These are phyloP conservation scores for Epinephelus lanceolatus DNA, from an alignment of 2,113 vertebrate genomes.

Conservation along the genomic window DNA sequence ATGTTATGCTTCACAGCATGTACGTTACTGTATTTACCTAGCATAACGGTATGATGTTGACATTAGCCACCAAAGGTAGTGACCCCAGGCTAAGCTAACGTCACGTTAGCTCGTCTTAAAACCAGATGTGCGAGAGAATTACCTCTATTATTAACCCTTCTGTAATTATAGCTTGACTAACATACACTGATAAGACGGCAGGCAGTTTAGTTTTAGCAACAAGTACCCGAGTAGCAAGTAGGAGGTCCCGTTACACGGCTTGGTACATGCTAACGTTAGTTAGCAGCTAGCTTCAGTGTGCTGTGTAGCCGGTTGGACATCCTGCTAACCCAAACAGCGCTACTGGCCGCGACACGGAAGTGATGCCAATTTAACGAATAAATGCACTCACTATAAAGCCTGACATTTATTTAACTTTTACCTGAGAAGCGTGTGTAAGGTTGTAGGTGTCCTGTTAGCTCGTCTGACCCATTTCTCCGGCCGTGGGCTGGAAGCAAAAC, in stretches of 20 bases:
- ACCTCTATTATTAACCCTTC: not conserved
- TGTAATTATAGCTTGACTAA: not conserved
- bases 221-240: no score
- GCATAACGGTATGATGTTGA: not conserved
- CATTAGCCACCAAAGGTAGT: not conserved
- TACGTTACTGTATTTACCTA: not conserved
- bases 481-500: constrained; percentile 27
- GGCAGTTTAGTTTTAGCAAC: not conserved
- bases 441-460: not conserved
- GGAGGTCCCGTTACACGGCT: not conserved
- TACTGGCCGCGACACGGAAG: not conserved
- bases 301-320: not conserved
- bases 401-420: not conserved
- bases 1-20: no score
- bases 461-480: constrained; percentile 17
- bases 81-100: not conserved
- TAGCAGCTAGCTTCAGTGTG: constrained; percentile 35
- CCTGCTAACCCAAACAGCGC: not conserved
- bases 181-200: rapidly evolving
- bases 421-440: constrained; percentile 10
- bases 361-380: not conserved
- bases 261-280: not conserved
- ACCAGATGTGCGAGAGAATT: no score
- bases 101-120: not conserved
- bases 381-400: not conserved